Conservation (phyloP, 2,113 vertebrate genomes). For the Rhombomys opimus region DNA sequence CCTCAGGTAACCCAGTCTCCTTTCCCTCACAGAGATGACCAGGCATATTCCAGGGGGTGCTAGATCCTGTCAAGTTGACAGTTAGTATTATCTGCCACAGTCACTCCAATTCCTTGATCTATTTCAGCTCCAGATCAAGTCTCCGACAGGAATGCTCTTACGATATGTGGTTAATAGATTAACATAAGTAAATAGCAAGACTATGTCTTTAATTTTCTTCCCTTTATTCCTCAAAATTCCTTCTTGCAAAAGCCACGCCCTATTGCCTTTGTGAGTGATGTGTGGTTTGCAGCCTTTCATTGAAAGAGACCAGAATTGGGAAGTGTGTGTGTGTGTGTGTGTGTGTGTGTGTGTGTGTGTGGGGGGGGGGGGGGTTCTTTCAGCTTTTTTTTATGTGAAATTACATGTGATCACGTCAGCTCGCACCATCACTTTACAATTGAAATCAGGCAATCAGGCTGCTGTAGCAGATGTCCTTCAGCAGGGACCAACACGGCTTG, state of each 20-base stretch:
- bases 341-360: too few relatives aligned
- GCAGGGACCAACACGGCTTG: not conserved
- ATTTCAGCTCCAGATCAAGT: not conserved
- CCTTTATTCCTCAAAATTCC: not conserved
- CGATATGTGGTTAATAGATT: constrained; percentile 39
- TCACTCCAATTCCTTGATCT: not conserved
- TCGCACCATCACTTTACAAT: not conserved
- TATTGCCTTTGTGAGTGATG: not conserved
- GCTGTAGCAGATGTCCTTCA: not conserved
- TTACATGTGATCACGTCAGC: not conserved
- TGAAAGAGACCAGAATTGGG: not conserved
- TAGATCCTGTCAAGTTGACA: not conserved
- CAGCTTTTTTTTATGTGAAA: not conserved
- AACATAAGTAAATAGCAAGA: not conserved
- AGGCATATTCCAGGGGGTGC: not conserved
- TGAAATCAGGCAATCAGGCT: not conserved
- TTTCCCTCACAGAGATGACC: not conserved
- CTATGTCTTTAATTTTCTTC: constrained; percentile 38
- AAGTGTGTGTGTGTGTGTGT: not conserved
- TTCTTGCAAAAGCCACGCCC: constrained; percentile 1
- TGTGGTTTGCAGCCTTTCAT: not conserved
- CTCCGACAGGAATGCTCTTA: constrained; percentile 31
- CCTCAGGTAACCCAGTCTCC: not conserved
- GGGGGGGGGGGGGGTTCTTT: not conserved
- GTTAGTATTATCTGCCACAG: not conserved